phyloP scores from a whole-genome alignment of 2,888 invertebrate genomes.

The Agriopis aurantiaria region DNA sequence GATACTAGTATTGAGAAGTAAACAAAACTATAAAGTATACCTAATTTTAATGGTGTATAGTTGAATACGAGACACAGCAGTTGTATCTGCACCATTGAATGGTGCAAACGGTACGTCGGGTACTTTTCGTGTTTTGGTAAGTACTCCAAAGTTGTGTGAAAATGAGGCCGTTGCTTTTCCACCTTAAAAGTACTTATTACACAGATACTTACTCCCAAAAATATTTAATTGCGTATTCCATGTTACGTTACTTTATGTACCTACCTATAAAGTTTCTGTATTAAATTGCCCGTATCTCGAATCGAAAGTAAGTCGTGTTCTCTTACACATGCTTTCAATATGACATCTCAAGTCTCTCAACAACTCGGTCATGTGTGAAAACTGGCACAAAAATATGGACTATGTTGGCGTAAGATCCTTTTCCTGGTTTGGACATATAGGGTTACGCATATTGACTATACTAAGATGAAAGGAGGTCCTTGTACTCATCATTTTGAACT shows the following conservation, averaged over 20 bases:
- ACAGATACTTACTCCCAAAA: not conserved
- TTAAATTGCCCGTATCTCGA: slow-evolving; percentile 31
- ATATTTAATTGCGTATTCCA: slow-evolving; percentile 8
- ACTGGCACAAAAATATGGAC: not conserved
- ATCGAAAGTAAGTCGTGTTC: slow-evolving; percentile 16
- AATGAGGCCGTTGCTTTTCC: no score
- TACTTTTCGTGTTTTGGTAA: no score
- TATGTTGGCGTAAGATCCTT: slow-evolving; percentile 4
- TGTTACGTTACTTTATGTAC: slow-evolving; percentile 17
- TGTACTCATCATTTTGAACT: no score
- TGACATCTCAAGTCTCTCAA: slow-evolving; percentile 23
- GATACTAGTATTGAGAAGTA: no score
- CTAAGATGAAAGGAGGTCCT: no score
- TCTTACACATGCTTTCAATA: slow-evolving; percentile 8
- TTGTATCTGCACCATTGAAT: no score
- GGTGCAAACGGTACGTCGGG: no score
- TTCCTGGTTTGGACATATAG: slow-evolving; percentile 1
- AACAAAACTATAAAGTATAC: no score
- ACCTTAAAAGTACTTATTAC: not conserved
- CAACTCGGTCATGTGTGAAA: slow-evolving; percentile 17
- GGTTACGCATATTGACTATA: no score
- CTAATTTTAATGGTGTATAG: no score
- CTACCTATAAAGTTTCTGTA: slow-evolving; percentile 12
- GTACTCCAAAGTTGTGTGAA: no score
- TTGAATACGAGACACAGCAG: no score